These are phyloP conservation scores for Myotis lucifugus DNA, from an alignment of 2,113 vertebrate genomes.

Conservation along the genomic window DNA sequence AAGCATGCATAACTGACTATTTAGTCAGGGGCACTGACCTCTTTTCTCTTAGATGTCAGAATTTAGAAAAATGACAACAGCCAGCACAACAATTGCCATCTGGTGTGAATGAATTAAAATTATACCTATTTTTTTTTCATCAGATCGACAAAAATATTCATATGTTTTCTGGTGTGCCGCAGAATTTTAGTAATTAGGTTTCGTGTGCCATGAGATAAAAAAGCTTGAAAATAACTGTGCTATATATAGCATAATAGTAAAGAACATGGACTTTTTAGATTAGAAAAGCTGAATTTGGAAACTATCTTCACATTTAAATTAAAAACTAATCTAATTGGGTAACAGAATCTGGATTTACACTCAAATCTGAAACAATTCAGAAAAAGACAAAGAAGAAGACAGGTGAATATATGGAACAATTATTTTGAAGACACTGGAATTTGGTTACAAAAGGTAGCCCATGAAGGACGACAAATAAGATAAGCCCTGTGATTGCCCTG, in stretches of 20 bases:
- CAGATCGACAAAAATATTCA: background rate
- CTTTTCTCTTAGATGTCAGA: background rate
- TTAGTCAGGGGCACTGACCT: background rate
- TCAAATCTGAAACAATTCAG: background rate
- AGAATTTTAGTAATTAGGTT: background rate
- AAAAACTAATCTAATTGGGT: background rate
- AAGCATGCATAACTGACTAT: background rate
- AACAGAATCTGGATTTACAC: background rate
- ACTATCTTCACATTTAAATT: slow-evolving; percentile 4
- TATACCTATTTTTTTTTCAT: background rate
- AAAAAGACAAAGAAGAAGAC: background rate
- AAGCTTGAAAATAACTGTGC: background rate
- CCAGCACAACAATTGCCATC: background rate
- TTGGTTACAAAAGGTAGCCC: background rate
- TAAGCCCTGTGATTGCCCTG: background rate
- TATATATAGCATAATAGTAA: background rate
- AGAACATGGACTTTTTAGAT: background rate
- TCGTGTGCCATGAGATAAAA: background rate
- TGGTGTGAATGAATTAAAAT: background rate
- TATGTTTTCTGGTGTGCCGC: background rate
- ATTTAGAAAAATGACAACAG: background rate
- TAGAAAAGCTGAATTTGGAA: background rate
- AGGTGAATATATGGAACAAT: background rate
- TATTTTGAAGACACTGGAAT: background rate
- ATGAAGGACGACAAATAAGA: background rate